Percentiles rank a stretch among this genome's conserved stretches.
Conservation (phyloP, 2,113 vertebrate species). For the Nyctibius bracteatus region DNA sequence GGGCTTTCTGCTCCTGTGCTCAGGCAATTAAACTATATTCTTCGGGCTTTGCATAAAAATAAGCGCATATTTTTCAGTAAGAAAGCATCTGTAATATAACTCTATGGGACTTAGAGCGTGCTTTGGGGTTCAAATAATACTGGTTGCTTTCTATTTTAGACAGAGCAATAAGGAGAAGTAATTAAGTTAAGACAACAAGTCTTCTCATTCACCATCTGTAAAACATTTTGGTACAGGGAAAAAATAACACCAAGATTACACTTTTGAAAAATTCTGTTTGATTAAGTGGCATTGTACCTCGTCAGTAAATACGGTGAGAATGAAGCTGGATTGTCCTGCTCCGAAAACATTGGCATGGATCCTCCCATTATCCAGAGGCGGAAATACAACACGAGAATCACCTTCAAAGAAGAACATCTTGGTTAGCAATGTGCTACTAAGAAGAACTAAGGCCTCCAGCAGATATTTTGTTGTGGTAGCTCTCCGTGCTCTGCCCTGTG, state of each 20-base stretch:
- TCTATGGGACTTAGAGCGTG: neutral
- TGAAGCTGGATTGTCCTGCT: slow-evolving; percentile 98
- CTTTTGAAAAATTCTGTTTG: neutral
- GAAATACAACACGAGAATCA: slow-evolving; percentile 83
- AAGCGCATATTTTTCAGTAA: neutral
- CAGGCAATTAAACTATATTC: neutral
- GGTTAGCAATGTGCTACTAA: neutral
- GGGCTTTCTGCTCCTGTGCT: neutral
- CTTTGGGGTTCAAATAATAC: neutral
- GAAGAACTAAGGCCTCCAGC: neutral
- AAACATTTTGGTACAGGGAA: neutral
- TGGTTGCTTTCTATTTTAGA: neutral
- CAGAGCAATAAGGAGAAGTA: neutral
- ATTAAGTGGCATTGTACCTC: slow-evolving; percentile 73
- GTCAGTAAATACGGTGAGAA: slow-evolving; percentile 91
- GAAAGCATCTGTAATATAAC: neutral
- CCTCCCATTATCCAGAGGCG: slow-evolving; percentile 97
- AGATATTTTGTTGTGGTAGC: neutral
- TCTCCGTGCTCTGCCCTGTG: neutral
- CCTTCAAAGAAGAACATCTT: slow-evolving; percentile 70
- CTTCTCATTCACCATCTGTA: neutral
- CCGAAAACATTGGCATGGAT: slow-evolving; percentile 96
- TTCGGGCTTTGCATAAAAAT: neutral
- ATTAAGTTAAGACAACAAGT: neutral
- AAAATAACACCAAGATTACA: neutral